Percentiles rank a stretch among this genome's conserved stretches.
phyloP scores from a whole-genome alignment of 2,888 invertebrate genomes.

The Sphinx pinastri region DNA sequence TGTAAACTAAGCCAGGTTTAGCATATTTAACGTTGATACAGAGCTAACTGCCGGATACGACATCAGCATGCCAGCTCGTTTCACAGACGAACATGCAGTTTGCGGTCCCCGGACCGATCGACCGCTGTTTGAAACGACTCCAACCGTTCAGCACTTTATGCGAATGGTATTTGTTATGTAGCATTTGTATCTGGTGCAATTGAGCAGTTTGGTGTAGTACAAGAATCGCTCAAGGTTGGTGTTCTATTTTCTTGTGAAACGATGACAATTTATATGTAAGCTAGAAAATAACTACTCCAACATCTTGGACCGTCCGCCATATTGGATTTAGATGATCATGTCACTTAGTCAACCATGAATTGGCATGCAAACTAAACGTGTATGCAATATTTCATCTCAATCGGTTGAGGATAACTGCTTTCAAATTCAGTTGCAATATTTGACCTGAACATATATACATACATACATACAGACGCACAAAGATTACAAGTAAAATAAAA shows the following conservation, averaged over 20 bases:
- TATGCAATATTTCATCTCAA: too few species aligned
- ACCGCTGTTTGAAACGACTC: constrained; percentile 41
- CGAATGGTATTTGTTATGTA: constrained; percentile 25
- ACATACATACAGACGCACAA: too few species aligned
- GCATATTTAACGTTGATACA: constrained; percentile 26
- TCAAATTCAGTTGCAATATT: too few species aligned
- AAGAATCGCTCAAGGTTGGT: background rate
- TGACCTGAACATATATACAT: too few species aligned
- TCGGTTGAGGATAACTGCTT: too few species aligned
- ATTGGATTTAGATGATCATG: too few species aligned
- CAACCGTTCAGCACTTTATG: constrained; percentile 33
- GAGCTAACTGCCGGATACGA: constrained; percentile 28
- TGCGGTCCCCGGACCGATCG: constrained; percentile 28
- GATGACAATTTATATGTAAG: too few species aligned
- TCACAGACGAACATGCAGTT: constrained; percentile 28
- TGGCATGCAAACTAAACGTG: too few species aligned
- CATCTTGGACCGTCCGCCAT: too few species aligned
- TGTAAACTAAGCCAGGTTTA: constrained; percentile 21
- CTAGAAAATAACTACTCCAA: too few species aligned
- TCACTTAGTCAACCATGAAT: too few species aligned
- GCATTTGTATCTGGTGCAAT: constrained; percentile 11
- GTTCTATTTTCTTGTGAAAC: background rate
- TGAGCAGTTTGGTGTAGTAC: background rate
- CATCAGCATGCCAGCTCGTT: constrained; percentile 26
- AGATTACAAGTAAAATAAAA: too few species aligned